phyloP scores from a whole-genome alignment of 2,888 invertebrate genomes.

The Amphipoea oculea region DNA sequence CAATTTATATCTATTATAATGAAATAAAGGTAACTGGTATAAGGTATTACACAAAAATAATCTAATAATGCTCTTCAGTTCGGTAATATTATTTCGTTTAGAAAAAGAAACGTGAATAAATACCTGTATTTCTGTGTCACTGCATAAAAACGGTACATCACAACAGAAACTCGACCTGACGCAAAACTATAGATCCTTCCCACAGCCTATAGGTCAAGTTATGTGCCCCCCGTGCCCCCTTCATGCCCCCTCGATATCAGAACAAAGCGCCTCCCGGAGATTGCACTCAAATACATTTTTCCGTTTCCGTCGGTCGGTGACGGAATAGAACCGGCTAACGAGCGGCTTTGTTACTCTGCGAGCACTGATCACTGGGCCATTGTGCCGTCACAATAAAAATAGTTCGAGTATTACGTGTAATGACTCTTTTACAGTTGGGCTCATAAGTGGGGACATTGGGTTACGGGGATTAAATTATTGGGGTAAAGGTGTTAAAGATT shows the following conservation, averaged over 20 bases:
- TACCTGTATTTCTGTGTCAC: neutral
- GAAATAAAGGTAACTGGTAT: neutral
- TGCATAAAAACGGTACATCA: neutral
- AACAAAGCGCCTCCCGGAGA: conserved; percentile 77
- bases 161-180: neutral
- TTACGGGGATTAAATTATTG: neutral
- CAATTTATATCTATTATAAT: no score
- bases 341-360: conserved; percentile 68
- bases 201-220: conserved; percentile 39
- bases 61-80: neutral
- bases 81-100: neutral
- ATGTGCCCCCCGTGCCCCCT: neutral
- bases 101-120: neutral
- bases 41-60: neutral
- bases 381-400: conserved; percentile 44
- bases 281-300: conserved; percentile 80
- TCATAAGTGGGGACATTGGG: neutral
- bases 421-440: neutral
- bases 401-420: conserved; percentile 23
- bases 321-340: conserved; percentile 68
- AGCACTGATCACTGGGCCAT: conserved; percentile 53
- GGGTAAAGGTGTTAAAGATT: neutral
- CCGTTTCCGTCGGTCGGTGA: conserved; percentile 60
- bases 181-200: neutral
- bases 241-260: conserved; percentile 44